Evolutionary conservation across 2,113 vertebrate genomes (phyloP).

Genomic region (Petaurus breviceps): DNA sequence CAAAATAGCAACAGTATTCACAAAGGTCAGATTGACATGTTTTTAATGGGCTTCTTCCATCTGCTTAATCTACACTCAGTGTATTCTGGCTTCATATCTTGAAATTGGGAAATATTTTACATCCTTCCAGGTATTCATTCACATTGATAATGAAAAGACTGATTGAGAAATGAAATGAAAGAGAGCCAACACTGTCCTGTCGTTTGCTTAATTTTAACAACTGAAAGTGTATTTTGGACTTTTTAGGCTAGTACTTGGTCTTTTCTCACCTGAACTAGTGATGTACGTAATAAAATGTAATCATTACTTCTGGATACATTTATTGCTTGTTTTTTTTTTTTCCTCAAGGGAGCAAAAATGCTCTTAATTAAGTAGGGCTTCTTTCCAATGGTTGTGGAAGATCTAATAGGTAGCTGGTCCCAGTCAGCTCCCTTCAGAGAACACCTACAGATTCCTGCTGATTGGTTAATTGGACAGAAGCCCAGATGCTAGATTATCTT

Average conservation of each 20-base stretch:
- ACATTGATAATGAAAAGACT: conserved; percentile 33
- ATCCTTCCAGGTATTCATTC: not conserved
- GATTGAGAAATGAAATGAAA: not conserved
- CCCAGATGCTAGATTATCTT: not conserved
- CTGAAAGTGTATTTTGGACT: not conserved
- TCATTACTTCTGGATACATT: not conserved
- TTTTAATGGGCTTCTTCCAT: not conserved
- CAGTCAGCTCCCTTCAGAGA: not conserved
- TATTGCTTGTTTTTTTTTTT: not conserved
- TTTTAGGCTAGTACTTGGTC: not conserved
- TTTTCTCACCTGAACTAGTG: not conserved
- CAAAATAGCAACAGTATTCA: conserved; percentile 43
- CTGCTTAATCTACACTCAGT: conserved; percentile 30
- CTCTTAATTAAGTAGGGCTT: not conserved
- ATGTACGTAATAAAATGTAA: not conserved
- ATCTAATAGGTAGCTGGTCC: not conserved
- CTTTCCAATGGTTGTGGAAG: not conserved
- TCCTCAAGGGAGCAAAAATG: not conserved
- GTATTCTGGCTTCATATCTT: not conserved
- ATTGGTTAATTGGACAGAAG: not conserved
- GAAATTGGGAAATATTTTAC: not conserved
- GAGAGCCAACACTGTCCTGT: not conserved
- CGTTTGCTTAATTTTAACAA: conserved; percentile 4
- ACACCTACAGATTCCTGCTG: not conserved
- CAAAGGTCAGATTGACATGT: conserved; percentile 16